Base-by-base conservation (phyloP, 1,140 invertebrate species). In the Drosophila ambigua region DNA sequence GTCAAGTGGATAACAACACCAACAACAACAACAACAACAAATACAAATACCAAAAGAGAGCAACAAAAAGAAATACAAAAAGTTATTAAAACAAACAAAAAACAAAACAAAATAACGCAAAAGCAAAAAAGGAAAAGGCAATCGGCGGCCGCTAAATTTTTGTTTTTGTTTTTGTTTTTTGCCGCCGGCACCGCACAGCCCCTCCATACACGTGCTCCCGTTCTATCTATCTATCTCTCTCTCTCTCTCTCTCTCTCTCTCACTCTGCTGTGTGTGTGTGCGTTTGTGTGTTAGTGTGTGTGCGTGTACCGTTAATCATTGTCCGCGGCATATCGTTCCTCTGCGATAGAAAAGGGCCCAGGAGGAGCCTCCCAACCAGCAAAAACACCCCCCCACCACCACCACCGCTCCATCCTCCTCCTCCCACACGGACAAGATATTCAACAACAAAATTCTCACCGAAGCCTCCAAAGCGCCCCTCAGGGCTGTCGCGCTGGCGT, bases 401-500 rank as follows among this genome's bases (percentile, higher is more conserved):
- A 67, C n/a, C 41, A 41, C 39, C 46, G 39, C 35, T 35, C 31
- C 15, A 43, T 26, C 45, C n/a, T 52, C 48, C 15, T 52, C 20
- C 45, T 20, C 57, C 26, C 15, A 44, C 23, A 13, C 16, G 20
- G 20, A 41, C 24, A 73, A 79, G 58, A 85, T 72, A 78, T 88
- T 90, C 69, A 88, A 81, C 68, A 84, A 90, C 91, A 92, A 92
- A 92, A 92, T 92, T 92, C 87, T 92, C 75, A 92, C 91, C 90
- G 91, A 92, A 77, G 90, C 77, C 69, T 77, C 84, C 75, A 77
- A 92, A 92, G 85, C 87, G 90, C 91, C 91, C 91, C 90, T 88
- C 75, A 90, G 91, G 91, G 91, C 91, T 90, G 90, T 92, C 90
- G 91, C 91, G 81, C 90, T 92, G 90, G 91, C 91, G 91, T 92